phyloP scores from a whole-genome alignment of 2,113 vertebrate genomes.

The Campylorhamphus procurvoides region DNA sequence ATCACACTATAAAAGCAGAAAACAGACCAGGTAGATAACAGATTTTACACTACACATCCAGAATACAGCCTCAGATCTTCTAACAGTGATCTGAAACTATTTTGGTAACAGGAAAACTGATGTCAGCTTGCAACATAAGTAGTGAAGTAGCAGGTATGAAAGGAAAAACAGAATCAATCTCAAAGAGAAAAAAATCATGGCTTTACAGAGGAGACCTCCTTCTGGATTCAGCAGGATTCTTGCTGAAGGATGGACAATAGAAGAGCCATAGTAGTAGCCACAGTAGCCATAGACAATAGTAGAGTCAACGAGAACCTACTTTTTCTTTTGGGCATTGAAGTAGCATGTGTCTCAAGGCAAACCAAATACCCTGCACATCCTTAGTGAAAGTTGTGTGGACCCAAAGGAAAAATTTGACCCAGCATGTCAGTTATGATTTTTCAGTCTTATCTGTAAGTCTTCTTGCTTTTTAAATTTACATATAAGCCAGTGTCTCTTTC shows the following conservation, averaged over 20 bases:
- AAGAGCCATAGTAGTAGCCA: neutral
- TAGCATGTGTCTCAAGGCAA: conserved; percentile 4
- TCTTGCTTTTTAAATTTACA: neutral
- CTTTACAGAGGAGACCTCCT: neutral
- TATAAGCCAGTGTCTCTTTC: neutral
- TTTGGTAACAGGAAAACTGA: neutral
- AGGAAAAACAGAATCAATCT: neutral
- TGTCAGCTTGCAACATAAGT: neutral
- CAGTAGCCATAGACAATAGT: too few species aligned
- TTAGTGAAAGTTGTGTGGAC: neutral
- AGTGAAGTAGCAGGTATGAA: neutral
- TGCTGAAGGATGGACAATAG: neutral
- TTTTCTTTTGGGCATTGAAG: neutral
- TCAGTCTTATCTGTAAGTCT: neutral
- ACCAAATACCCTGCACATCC: neutral
- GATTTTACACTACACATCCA: neutral
- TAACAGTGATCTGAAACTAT: neutral
- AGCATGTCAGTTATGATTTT: neutral
- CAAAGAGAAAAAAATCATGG: neutral
- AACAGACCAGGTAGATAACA: neutral
- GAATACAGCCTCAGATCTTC: neutral
- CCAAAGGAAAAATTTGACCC: conserved; percentile 4
- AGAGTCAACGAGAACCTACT: neutral
- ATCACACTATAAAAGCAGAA: neutral
- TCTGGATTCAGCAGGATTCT: neutral